Conservation (phyloP, 2,113 vertebrate species). For the Copsychus sechellarum region DNA sequence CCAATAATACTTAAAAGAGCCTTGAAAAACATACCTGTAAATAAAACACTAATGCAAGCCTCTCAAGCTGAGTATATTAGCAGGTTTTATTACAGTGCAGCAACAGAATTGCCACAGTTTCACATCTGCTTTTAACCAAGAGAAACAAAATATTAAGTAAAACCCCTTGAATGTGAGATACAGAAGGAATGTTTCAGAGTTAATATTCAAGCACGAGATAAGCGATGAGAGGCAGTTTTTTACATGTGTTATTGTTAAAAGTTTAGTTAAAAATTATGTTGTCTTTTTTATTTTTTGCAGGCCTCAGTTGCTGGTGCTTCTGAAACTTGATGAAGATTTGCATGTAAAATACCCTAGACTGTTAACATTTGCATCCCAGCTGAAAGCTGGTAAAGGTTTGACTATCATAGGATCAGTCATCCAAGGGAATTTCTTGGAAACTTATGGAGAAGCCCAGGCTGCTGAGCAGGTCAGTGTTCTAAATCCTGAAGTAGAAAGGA, state of each 20-base stretch:
- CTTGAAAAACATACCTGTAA: background rate
- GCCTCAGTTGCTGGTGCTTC: constrained; percentile 92
- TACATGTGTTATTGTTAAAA: background rate
- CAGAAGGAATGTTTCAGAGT: background rate
- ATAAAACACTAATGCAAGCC: background rate
- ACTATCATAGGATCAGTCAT: constrained; percentile 95
- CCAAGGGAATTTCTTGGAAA: constrained; percentile 95
- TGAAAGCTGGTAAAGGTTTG: constrained; percentile 96
- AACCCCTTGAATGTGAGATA: background rate
- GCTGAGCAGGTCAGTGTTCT: constrained; percentile 87
- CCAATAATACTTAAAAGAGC: background rate
- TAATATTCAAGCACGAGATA: background rate
- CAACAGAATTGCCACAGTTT: background rate
- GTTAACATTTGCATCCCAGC: constrained; percentile 95
- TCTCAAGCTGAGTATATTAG: background rate
- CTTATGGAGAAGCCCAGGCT: constrained; percentile 93
- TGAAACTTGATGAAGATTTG: constrained; percentile 96
- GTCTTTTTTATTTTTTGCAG: constrained; percentile 64
- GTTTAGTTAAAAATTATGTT: background rate
- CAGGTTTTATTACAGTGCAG: background rate
- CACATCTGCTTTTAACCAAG: background rate
- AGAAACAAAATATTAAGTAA: background rate
- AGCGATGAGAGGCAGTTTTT: background rate
- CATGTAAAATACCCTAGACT: constrained; percentile 96
- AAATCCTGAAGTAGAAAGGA: background rate